Evolutionary conservation across 1,140 invertebrate species (phyloP), one percentile per base, ranked within the genome.

Genomic region (Drosophila pseudoobscura): DNA sequence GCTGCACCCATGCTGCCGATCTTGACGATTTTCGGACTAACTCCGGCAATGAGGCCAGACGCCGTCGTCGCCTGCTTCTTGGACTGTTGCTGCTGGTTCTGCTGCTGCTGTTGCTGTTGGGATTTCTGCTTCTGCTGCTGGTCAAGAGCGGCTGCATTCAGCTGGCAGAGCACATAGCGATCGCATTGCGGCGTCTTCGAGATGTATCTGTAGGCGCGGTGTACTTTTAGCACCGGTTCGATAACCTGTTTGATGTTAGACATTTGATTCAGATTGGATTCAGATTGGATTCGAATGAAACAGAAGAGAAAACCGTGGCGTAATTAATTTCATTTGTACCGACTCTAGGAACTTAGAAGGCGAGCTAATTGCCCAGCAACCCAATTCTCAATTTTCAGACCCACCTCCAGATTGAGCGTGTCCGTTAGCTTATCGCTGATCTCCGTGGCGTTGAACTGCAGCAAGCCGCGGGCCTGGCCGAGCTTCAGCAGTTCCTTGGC

Each of bases 391-490:
- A 7, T 35, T 13, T 50, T 13, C 4, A 39, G 35, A 54, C 71
- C 76, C 76, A 92, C 91, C 91, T 96, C 96, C 75, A 96, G 92
- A 91, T 96, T 96, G 17, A 97, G 93, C 1, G 95, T 95, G 66
- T 97, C 95, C 17, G 95, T 95, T 22, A 97, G 80, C 88, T 94
- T 94, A 80, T 95, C 94, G n/a, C 95, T 95, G 0, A 97, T 91
- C 70, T 95, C 94, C 83, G 94, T 93, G 35, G 94, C 82, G 94
- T 93, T 92, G 58, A 92, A 91, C 74, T 92, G 85, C 26, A 94
- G 92, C 47, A 95, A 92, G 7, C 95, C 94, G 64, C 94, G 94
- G 35, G 94, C 91, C 57, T 95, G 94, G 1, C 94, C 95, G 72
- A 96, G 91, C 83, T 93, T 94, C 1, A 95, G 90, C 4, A 95